These are phyloP conservation scores for Xylocampa areola DNA, from an alignment of 2,888 invertebrate genomes.

Conservation along the genomic window DNA sequence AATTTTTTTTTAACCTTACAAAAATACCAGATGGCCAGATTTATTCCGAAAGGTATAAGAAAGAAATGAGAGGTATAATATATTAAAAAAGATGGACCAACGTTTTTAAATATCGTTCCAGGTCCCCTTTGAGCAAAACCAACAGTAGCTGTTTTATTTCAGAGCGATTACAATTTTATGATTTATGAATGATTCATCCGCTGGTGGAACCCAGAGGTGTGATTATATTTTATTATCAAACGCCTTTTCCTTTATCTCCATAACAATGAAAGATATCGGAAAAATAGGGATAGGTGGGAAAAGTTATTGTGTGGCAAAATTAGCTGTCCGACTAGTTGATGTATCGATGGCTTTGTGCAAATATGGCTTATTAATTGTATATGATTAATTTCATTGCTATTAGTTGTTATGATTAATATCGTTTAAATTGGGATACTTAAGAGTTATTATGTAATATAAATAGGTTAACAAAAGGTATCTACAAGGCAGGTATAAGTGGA, in stretches of 20 bases:
- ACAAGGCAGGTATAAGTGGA: no score
- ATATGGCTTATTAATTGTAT: slow-evolving; percentile 52
- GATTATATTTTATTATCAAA: slow-evolving; percentile 46
- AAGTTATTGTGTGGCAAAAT: slow-evolving; percentile 83
- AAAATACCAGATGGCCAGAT: background rate
- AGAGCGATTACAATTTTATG: slow-evolving; percentile 75
- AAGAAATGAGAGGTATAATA: background rate
- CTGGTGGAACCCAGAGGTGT: slow-evolving; percentile 66
- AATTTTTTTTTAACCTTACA: no score
- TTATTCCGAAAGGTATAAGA: slow-evolving; percentile 1
- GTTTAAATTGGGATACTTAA: no score
- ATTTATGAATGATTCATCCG: slow-evolving; percentile 78
- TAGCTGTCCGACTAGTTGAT: slow-evolving; percentile 81
- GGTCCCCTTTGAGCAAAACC: slow-evolving; percentile 21
- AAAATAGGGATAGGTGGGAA: slow-evolving; percentile 68
- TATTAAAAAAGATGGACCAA: slow-evolving; percentile 1
- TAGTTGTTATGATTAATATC: background rate
- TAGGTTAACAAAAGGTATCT: no score
- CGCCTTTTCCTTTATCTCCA: slow-evolving; percentile 61
- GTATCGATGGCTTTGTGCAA: slow-evolving; percentile 71
- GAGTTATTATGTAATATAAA: no score
- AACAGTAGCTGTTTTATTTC: slow-evolving; percentile 79
- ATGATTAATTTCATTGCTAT: slow-evolving; percentile 32
- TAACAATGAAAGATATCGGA: slow-evolving; percentile 65
- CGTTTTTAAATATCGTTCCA: slow-evolving; percentile 13